Evolutionary conservation across 2,797 vertebrate species (phyloP).

Genomic region (Pipistrellus nathusii): DNA sequence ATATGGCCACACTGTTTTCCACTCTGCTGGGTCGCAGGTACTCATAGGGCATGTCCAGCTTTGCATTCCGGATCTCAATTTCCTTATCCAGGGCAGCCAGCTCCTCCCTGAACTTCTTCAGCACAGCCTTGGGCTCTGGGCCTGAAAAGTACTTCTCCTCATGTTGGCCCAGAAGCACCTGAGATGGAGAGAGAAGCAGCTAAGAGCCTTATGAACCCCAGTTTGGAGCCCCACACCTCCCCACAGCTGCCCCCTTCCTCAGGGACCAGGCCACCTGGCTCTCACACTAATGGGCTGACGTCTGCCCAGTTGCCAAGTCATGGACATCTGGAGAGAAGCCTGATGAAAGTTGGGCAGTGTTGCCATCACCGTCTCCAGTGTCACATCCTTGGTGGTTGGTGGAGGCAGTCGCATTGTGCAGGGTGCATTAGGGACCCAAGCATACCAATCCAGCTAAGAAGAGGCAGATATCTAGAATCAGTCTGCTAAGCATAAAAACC

Average conservation of each 20-base stretch:
- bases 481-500: neutral
- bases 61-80: slow-evolving; percentile 86
- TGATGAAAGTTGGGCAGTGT: slow-evolving; percentile 89
- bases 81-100: slow-evolving; percentile 86
- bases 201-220: neutral
- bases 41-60: slow-evolving; percentile 86
- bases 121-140: slow-evolving; percentile 79
- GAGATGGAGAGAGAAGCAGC: neutral
- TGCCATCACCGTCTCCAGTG: slow-evolving; percentile 88
- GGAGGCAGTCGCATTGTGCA: slow-evolving; percentile 87
- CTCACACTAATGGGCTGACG: slow-evolving; percentile 89
- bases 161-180: slow-evolving; percentile 89
- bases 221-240: neutral
- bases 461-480: neutral
- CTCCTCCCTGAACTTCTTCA: slow-evolving; percentile 85
- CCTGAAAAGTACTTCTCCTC: slow-evolving; percentile 88
- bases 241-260: neutral
- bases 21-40: slow-evolving; percentile 88
- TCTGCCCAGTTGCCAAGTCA: slow-evolving; percentile 90
- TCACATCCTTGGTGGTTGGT: slow-evolving; percentile 83
- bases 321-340: slow-evolving; percentile 90
- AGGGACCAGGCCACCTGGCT: neutral
- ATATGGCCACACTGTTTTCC: slow-evolving; percentile 91
- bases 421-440: slow-evolving; percentile 86
- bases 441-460: slow-evolving; percentile 86